Base-by-base conservation (phyloP, 64 coral and sea anemone species). In the Trachythela sp. region DNA sequence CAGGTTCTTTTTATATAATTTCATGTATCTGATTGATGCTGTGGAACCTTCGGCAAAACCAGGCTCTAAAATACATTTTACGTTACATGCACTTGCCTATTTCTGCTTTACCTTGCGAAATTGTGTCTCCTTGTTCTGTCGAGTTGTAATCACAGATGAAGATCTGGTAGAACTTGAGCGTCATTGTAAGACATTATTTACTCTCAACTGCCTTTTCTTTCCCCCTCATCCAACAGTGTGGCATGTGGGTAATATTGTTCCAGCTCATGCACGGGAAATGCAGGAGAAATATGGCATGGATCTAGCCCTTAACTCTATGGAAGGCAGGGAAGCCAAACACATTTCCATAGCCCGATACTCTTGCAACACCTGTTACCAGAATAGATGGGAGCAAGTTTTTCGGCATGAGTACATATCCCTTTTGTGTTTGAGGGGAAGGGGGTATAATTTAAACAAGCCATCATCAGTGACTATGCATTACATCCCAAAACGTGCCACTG, bases 401-500 rank as follows among this genome's bases (percentile, higher is more conserved):
- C n/a, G n/a, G n/a, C n/a, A 88, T 64, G 86, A 88, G 48, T 88
- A 70, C 68, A 71, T 88, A 70, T 40, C 37, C 35, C 59, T 88
- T 14, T 70, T 88, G 58, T 88, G 86, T 51, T 41, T 70, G 86
- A 75, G 68, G 64, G 86, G 70, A 88, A 68, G 39, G 38, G 87
- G 87, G 54, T 88, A 70, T 33, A 71, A 88, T 88, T 37, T 71
- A 70, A 42, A 43, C 38, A 70, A 88, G 39, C 60, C 60, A 35
- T 71, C 60, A 26, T 42, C 87, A 48, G 42, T 35, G 29, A 40
- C 59, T 70, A 14, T 45, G 56, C 59, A 70, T 70, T 88, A 75
- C 58, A 75, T 88, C 59, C 87, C 87, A 88, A 38, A 70, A 70
- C 60, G 70, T 41, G 87, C 70, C 59, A 88, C 87, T 88, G 87